These are phyloP conservation scores for Pipa parva DNA, from an alignment of 2,113 vertebrate species.

Conservation along the genomic window DNA sequence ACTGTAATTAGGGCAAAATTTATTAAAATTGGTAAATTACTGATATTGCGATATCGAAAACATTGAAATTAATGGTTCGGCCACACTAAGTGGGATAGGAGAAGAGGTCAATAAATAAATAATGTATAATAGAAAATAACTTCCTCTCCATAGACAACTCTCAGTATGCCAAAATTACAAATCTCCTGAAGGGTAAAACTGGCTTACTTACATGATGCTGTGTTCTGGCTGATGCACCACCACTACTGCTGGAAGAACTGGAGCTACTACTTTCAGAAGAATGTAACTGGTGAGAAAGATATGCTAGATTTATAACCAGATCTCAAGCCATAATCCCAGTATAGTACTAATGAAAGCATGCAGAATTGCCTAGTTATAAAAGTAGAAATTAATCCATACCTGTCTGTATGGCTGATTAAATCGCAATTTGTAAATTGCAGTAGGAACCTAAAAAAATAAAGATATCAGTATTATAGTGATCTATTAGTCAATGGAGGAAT, in stretches of 20 bases:
- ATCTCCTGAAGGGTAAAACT: no score
- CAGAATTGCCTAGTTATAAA: not conserved
- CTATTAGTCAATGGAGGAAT: no score
- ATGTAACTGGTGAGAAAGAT: not conserved
- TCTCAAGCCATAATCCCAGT: not conserved
- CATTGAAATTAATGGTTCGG: no score
- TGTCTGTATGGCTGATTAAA: conserved; percentile 45
- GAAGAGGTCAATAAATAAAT: no score
- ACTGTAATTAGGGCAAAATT: no score
- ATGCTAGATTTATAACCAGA: not conserved
- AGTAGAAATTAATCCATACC: conserved; percentile 40
- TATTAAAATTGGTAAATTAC: no score
- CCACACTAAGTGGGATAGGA: no score
- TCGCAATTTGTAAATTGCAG: conserved; percentile 46
- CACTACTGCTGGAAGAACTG: conserved; percentile 17
- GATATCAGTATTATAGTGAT: no score
- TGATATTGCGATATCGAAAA: no score
- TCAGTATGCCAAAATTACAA: no score
- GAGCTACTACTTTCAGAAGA: conserved; percentile 1
- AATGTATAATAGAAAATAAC: no score
- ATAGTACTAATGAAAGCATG: not conserved
- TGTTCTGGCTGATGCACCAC: not conserved
- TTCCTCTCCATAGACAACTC: no score
- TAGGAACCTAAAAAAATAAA: conserved; percentile 41
- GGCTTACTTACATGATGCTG: conserved; percentile 15